These are phyloP conservation scores for Carettochelys insculpta DNA, from an alignment of 2,113 vertebrate genomes.

Conservation along the genomic window DNA sequence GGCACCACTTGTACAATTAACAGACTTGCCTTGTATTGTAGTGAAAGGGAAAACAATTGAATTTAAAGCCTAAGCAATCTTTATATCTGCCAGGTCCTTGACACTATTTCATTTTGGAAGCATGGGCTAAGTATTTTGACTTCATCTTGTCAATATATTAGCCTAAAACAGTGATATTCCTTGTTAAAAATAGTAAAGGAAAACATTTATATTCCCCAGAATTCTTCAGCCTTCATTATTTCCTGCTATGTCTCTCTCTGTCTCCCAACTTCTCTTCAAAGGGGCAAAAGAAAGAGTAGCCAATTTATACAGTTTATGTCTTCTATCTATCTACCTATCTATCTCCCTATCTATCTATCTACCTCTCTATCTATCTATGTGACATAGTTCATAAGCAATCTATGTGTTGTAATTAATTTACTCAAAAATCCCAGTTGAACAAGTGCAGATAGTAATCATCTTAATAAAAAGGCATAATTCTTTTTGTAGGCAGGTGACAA, in stretches of 20 bases:
- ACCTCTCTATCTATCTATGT: too few species aligned
- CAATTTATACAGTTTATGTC: neutral
- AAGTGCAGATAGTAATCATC: neutral
- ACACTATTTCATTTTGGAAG: neutral
- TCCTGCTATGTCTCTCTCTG: neutral
- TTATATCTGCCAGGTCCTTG: neutral
- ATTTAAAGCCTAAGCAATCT: neutral
- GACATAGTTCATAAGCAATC: neutral
- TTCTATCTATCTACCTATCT: too few species aligned
- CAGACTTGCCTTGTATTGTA: neutral
- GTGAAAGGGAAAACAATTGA: neutral
- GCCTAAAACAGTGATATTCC: neutral
- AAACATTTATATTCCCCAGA: neutral
- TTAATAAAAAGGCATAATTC: neutral
- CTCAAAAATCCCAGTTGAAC: neutral
- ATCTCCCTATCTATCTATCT: too few species aligned
- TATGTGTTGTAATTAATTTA: neutral
- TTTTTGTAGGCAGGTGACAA: neutral
- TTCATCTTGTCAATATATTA: neutral
- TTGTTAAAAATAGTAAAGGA: neutral
- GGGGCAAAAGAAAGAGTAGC: neutral
- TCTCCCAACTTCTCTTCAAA: neutral
- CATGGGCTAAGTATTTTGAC: neutral
- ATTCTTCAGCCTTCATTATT: neutral
- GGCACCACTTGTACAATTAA: rapidly evolving